phyloP scores from a whole-genome alignment of 1,140 invertebrate species.

The Trachymyrmex septentrionalis region DNA sequence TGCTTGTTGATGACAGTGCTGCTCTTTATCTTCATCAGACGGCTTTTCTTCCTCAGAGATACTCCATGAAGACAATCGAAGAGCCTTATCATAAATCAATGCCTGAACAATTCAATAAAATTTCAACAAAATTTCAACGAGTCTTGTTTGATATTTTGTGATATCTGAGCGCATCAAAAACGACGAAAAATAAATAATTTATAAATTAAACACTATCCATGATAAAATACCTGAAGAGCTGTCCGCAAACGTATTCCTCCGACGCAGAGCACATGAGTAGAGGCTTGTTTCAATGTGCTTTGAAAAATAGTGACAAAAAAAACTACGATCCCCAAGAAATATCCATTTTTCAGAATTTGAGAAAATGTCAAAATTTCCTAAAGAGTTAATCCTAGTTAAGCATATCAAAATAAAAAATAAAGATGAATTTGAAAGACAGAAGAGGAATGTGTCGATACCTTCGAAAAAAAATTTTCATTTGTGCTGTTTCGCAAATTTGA shows the following conservation, averaged over 20 bases:
- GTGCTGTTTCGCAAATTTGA: constrained; percentile 72
- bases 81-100: constrained; percentile 89
- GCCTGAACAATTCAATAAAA: constrained; percentile 84
- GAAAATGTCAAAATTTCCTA: constrained; percentile 75
- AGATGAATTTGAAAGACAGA: background rate
- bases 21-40: constrained; percentile 84
- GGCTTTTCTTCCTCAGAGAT: constrained; percentile 77
- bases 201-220: background rate
- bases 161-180: background rate
- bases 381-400: constrained; percentile 14
- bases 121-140: background rate
- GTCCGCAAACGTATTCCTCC: constrained; percentile 93
- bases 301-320: constrained; percentile 92
- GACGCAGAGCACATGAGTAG: constrained; percentile 93
- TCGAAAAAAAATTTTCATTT: background rate
- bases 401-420: background rate
- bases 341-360: constrained; percentile 92
- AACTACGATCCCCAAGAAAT: constrained; percentile 91
- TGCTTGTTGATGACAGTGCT: constrained; percentile 76
- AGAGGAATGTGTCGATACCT: constrained; percentile 20
- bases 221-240: constrained; percentile 90
- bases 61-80: constrained; percentile 79
- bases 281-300: constrained; percentile 94
- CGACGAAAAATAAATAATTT: background rate
- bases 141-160: background rate